Evolutionary conservation across 2,888 invertebrate species (phyloP).

Genomic region (Noctuana brunneofusca): DNA sequence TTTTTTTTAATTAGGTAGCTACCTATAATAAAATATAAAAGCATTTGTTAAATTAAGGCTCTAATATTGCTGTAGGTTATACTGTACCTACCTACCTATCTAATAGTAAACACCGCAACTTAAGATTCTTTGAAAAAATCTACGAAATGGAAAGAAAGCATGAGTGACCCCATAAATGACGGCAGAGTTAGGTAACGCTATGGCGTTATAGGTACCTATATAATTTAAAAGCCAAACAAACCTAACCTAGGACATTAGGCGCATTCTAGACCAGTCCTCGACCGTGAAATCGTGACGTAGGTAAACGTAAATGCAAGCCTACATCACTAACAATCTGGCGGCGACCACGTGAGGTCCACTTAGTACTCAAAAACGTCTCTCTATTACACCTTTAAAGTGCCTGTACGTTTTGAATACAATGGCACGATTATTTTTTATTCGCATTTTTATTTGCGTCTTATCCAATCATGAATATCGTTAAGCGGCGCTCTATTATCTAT

Average conservation of each 20-base stretch:
- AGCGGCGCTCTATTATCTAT: conserved; percentile 18
- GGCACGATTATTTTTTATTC: conserved; percentile 61
- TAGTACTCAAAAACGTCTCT: conserved; percentile 65
- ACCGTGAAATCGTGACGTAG: conserved; percentile 12
- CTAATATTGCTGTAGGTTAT: no score
- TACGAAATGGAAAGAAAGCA: no score
- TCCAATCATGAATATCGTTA: conserved; percentile 21
- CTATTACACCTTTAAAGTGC: conserved; percentile 61
- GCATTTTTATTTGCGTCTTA: conserved; percentile 47
- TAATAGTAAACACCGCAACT: no score
- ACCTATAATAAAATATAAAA: no score
- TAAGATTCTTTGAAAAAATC: no score
- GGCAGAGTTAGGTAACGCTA: no score
- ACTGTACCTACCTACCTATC: no score
- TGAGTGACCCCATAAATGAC: no score
- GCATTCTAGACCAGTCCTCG: conserved; percentile 35
- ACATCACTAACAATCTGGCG: conserved; percentile 31
- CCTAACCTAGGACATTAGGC: conserved; percentile 47
- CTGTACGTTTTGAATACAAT: conserved; percentile 77
- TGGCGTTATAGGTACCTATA: neutral
- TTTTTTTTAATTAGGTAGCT: no score
- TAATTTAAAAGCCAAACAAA: conserved; percentile 37
- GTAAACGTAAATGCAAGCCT: no score
- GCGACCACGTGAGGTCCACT: conserved; percentile 70
- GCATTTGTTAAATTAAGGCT: no score